Evolutionary conservation across 2,888 invertebrate genomes (phyloP).

Genomic region (Amblyjoppa fuscipennis): DNA sequence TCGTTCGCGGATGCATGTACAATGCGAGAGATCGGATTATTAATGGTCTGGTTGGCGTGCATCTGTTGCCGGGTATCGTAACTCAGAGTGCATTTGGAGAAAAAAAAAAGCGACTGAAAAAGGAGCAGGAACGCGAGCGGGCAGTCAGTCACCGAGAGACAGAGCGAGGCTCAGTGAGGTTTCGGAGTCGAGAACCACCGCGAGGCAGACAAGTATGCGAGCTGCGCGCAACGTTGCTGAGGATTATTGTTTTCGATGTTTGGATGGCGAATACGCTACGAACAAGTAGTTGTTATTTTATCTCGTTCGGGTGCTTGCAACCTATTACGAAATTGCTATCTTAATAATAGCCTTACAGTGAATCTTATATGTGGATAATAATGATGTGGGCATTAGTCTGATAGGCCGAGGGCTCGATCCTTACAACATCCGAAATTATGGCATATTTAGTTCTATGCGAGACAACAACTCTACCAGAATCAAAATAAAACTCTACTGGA

Average conservation of each 20-base stretch:
- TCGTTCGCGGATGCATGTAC: constrained; percentile 38
- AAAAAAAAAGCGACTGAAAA: background rate
- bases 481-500: no score
- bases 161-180: background rate
- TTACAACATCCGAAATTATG: no score
- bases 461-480: no score
- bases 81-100: constrained; percentile 46
- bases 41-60: constrained; percentile 59
- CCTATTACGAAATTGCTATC: no score
- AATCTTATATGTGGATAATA: no score
- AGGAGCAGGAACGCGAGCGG: constrained; percentile 2
- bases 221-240: background rate
- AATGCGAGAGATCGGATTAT: constrained; percentile 62
- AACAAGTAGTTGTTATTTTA: background rate
- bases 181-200: background rate
- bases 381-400: no score
- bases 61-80: constrained; percentile 55
- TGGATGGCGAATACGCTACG: background rate
- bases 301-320: no score
- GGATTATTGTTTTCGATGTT: background rate
- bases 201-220: background rate
- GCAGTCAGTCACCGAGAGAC: constrained; percentile 12
- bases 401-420: no score
- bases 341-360: no score
- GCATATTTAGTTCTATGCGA: no score